Percentiles rank a stretch among this genome's conserved stretches.
phyloP scores from a whole-genome alignment of 2,888 invertebrate species.

The Nysson spinosus region DNA sequence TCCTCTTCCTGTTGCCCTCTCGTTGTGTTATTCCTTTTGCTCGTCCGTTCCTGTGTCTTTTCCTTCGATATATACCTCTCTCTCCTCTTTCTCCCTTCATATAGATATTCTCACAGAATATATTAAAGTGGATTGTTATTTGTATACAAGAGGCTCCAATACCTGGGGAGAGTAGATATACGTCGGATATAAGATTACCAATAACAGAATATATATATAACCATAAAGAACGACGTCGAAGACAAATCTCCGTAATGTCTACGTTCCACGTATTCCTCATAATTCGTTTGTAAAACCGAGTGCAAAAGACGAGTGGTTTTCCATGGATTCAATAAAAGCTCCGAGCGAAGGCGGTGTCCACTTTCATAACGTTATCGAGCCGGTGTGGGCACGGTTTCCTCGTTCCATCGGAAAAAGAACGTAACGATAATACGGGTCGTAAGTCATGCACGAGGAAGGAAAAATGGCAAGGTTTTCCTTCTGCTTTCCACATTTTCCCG shows the following conservation, averaged over 20 bases:
- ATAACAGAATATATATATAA: constrained; percentile 22
- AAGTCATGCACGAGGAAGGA: constrained; percentile 52
- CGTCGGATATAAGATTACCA: constrained; percentile 18
- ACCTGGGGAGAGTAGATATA: too few relatives aligned
- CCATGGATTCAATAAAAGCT: constrained; percentile 57
- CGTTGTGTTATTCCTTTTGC: too few relatives aligned
- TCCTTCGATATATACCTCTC: too few relatives aligned
- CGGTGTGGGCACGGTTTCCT: constrained; percentile 8
- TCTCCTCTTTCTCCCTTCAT: too few relatives aligned
- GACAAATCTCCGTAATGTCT: constrained; percentile 20
- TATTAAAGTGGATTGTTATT: too few relatives aligned
- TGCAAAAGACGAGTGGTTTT: constrained; percentile 44
- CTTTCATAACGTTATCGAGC: constrained; percentile 59
- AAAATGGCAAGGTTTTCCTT: constrained; percentile 31
- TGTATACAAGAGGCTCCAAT: too few relatives aligned
- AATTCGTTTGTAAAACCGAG: constrained; percentile 48
- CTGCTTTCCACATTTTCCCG: constrained; percentile 32
- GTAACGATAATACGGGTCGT: constrained; percentile 55
- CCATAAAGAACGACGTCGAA: constrained; percentile 19
- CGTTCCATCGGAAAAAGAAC: constrained; percentile 38
- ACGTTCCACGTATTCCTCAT: constrained; percentile 22
- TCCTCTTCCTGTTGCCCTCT: too few relatives aligned
- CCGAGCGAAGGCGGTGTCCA: constrained; percentile 43
- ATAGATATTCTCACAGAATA: too few relatives aligned
- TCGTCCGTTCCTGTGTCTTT: too few relatives aligned